Base-by-base conservation (phyloP, 2,888 invertebrate species). In the Nomada ruficornis region DNA sequence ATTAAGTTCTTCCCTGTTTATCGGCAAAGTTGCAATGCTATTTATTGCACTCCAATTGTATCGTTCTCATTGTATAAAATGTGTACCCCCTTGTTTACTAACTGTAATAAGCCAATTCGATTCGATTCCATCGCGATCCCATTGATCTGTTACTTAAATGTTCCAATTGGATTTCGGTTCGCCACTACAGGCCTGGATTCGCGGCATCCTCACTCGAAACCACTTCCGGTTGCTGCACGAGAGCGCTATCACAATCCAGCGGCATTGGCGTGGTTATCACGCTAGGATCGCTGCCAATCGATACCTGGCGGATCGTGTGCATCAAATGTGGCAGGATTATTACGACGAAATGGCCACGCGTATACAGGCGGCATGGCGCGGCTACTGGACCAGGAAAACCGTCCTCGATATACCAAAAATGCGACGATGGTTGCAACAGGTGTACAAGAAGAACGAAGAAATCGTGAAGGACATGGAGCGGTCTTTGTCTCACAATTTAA, bases 331-430 rank as follows among this genome's bases (percentile, higher is more conserved):
- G 88, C 60, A 84, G 65, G 59, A 88, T 78, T 47, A 86, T 83
- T 90, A 90, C 69, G 73, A 89, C 54, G n/a, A 52, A 23, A 88
- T 87, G 86, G 92, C 93, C 2, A 87, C 79, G 10, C 87, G 77
- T 59, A 91, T 93, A 67, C 92, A 93, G 76, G 89, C 90, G 18
- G 63, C 81, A 7, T 93, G 92, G 93, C 88, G 92, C 3, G 92
- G 90, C 4, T 90, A 90, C 67, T 84, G 84, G 79, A 59, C 77
- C 18, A 84, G 91, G 36, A 89, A 86, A 54, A 86, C 74, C 7
- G 74, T 69, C 9, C 75, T 86, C 1, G 80, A 90, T 60, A 57
- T 89, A 5, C 36, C 67, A 18, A 80, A 89, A 59, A 82, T 85
- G 64, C 86, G 82, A 23, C 67, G 76, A 2, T 92, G 90, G 91